Evolutionary conservation across 1,140 invertebrate species (phyloP).

Genomic region (Drosophila varians): DNA sequence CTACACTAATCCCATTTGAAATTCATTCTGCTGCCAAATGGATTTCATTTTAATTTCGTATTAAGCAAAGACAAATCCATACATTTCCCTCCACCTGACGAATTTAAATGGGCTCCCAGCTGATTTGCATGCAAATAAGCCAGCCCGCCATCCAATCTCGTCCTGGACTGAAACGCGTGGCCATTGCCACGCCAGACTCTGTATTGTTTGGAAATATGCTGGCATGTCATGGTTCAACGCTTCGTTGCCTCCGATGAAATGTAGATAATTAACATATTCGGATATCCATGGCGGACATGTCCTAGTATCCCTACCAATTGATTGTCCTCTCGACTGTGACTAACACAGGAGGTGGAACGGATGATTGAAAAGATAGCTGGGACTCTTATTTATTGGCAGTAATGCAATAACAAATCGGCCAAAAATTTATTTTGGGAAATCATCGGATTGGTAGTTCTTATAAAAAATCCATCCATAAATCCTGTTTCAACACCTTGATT

Average conservation of each 20-base stretch:
- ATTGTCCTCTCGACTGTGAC: constrained; percentile 11
- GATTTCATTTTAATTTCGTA: constrained; percentile 59
- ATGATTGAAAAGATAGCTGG: too few relatives aligned
- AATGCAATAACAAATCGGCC: background rate
- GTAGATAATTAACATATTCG: constrained; percentile 39
- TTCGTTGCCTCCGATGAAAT: constrained; percentile 21
- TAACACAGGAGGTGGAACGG: constrained; percentile 5
- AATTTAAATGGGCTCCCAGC: constrained; percentile 53
- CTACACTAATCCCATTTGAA: constrained; percentile 73
- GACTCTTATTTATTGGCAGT: background rate
- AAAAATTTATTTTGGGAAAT: background rate
- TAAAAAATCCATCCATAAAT: constrained; percentile 3
- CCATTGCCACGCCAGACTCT: background rate
- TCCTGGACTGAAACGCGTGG: background rate
- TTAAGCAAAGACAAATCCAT: constrained; percentile 39
- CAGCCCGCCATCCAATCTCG: background rate
- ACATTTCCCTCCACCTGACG: constrained; percentile 13
- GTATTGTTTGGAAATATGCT: constrained; percentile 26
- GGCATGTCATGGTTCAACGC: constrained; percentile 25
- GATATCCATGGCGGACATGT: background rate
- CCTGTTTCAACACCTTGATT: background rate
- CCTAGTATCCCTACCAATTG: constrained; percentile 1
- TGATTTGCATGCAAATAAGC: constrained; percentile 75
- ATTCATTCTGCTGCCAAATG: constrained; percentile 54
- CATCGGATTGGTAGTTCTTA: background rate